Base-by-base conservation (phyloP, 2,888 invertebrate species). In the Drosophila antonietae region DNA sequence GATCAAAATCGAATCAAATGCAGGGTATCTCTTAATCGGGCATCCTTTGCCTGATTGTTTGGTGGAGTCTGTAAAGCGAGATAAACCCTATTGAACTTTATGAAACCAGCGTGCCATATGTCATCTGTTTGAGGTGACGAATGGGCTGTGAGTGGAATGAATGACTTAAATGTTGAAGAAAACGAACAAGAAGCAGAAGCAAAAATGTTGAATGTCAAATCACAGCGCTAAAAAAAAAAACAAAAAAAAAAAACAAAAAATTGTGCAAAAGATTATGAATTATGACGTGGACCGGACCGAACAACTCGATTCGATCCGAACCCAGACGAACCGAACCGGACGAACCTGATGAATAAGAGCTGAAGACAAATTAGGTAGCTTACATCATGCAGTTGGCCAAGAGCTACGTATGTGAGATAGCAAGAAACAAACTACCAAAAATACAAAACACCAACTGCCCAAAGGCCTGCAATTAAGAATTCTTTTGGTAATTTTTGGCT, bases 351-450 rank as follows among this genome's bases (percentile, higher is more conserved):
- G 75, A 68, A 80, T 60, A 57, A 73, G 78, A 86, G 81, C 69
- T 88, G 87, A 74, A 73, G 79, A 81, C 82, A 89, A 89, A 84
- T 84, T 84, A 73, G 88, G 64, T 65, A 68, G 88, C 84, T 84
- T 89, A 84, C 84, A 84, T 84, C 89, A 84, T 77, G 77, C 67
- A 67, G 47, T 67, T 56, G 47, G 67, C 68, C 56, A 56, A 49
- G 68, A 68, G 60, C 61, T 64, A 10, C 23, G 46, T 15, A 23
- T 46, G 23, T 23, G 46, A 52, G 44, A 41, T 35, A 46, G 10
- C 28, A 41, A 10, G 4, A 52, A 41, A n/a, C n/a, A n/a, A 33
- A 28, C 28, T 12, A 46, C 52, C 37, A 28, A 35, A 51, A 44
- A 79, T 20, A 67, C 23, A 35, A 20, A 51, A 18, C 51, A 51